phyloP scores from a whole-genome alignment of 1,140 invertebrate genomes.

The Drosophila subobscura region DNA sequence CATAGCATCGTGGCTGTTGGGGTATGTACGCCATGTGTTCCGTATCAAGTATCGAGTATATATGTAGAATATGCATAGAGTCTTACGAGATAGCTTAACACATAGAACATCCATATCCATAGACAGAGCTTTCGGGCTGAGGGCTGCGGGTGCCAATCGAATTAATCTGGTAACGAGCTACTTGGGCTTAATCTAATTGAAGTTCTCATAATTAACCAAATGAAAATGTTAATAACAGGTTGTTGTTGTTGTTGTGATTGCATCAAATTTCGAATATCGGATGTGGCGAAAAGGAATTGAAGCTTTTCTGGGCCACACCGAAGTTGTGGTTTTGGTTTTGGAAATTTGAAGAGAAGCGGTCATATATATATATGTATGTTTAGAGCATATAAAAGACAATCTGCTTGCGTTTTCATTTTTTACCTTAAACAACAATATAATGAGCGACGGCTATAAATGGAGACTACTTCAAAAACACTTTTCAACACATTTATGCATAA shows the following conservation, averaged over 20 bases:
- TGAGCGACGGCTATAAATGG: constrained; percentile 60
- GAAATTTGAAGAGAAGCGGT: constrained; percentile 48
- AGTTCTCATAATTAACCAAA: constrained; percentile 50
- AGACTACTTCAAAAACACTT: constrained; percentile 41
- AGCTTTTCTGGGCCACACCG: constrained; percentile 42
- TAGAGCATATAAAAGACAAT: too few relatives aligned
- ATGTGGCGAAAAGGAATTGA: constrained; percentile 52
- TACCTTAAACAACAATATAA: constrained; percentile 68
- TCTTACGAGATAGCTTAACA: constrained; percentile 71
- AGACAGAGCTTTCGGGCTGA: constrained; percentile 18
- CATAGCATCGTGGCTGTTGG: constrained; percentile 38
- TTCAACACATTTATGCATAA: constrained; percentile 37
- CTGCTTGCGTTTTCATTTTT: constrained; percentile 51
- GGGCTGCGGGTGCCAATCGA: constrained; percentile 21
- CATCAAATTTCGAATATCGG: constrained; percentile 15
- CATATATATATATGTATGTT: constrained; percentile 5
- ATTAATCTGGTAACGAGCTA: constrained; percentile 36
- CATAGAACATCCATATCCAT: constrained; percentile 42
- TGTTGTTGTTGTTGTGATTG: constrained; percentile 9
- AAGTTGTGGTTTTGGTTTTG: constrained; percentile 16
- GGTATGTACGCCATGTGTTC: constrained; percentile 45
- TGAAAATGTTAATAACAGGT: constrained; percentile 30
- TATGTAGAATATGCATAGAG: constrained; percentile 55
- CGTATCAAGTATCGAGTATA: constrained; percentile 40
- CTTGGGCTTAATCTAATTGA: constrained; percentile 58